Percentiles rank a stretch among this genome's conserved stretches.
Evolutionary conservation across 2,888 invertebrate genomes (phyloP).

Genomic region (Lasioglossum lativentre): DNA sequence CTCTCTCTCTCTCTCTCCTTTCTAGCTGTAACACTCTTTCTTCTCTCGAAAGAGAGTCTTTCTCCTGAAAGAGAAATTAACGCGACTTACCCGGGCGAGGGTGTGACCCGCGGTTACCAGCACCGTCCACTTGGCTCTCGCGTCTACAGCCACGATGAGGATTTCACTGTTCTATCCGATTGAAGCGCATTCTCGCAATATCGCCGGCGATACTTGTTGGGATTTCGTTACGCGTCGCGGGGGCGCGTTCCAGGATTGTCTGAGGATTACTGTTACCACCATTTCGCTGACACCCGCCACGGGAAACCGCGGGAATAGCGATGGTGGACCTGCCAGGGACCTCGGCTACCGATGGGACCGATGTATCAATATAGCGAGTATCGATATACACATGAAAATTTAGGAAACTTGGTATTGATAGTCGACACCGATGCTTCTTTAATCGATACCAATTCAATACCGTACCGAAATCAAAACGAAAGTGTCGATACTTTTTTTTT

Average conservation of each 20-base stretch:
- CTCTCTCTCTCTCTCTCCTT: neutral
- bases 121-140: neutral
- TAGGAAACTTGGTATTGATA: too few relatives aligned
- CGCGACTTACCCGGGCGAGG: constrained; percentile 32
- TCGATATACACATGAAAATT: too few relatives aligned
- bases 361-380: too few relatives aligned
- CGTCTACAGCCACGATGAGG: constrained; percentile 24
- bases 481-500: too few relatives aligned
- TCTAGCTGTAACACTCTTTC: neutral
- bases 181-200: constrained; percentile 25
- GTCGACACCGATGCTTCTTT: too few relatives aligned
- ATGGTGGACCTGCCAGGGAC: neutral
- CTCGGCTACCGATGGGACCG: neutral
- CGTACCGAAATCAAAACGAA: too few relatives aligned
- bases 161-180: constrained; percentile 24
- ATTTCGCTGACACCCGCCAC: neutral
- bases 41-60: neutral
- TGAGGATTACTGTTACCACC: neutral
- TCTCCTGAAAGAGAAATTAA: constrained; percentile 51
- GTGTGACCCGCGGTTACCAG: constrained; percentile 33
- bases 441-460: too few relatives aligned
- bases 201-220: neutral
- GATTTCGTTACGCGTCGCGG: neutral
- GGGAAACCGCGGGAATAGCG: neutral
- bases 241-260: neutral